Evolutionary conservation across 2,797 vertebrate genomes (phyloP), one percentile per base, ranked within the genome.

Genomic region (Catharus ustulatus): DNA sequence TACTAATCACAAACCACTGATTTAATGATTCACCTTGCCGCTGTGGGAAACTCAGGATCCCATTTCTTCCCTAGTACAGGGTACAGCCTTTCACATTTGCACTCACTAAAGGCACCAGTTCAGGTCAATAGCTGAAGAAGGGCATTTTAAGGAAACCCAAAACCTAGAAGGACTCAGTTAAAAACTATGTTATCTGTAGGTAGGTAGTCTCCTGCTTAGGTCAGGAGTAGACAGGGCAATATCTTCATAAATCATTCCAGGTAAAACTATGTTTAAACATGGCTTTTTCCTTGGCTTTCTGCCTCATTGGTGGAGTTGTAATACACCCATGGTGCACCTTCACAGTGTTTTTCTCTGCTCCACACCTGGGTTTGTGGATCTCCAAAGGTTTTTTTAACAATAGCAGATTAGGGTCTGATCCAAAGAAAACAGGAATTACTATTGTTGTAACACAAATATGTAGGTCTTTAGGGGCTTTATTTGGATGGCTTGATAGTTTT

Each of bases 401-500:
- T 1, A 75, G 43, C 38, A 77, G 30, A 40, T 77, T 15, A 38
- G 7, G 10, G n/a, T 46, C 38, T 29, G 19, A 80, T 68, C 13
- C 52, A 81, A 81, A 90, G n/a, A 62, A 80, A 89, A 32, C 6
- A 66, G 62, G 13, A 77, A 32, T 74, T 49, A 5, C 15, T 46
- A 1, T 46, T 51, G 30, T 14, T 74, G 24, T n/a, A 63, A 55
- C 6, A 9, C 13, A 48, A 51, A 51, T 34, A 2, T 14, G 19
- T 10, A 43, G 6, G 9, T 22, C 24, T 51, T 77, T 48, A 17
- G 21, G 4, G 6, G 1, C 21, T 45, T 48, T 64, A 23, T 66
- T 55, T 0, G 0, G 4, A 19, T 62, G 5, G 5, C 29, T 83
- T 55, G 14, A 7, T 62, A 40, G 8, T 17, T 54, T 54, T 42